phyloP scores from a whole-genome alignment of 2,113 vertebrate genomes.

The Pedetes capensis region DNA sequence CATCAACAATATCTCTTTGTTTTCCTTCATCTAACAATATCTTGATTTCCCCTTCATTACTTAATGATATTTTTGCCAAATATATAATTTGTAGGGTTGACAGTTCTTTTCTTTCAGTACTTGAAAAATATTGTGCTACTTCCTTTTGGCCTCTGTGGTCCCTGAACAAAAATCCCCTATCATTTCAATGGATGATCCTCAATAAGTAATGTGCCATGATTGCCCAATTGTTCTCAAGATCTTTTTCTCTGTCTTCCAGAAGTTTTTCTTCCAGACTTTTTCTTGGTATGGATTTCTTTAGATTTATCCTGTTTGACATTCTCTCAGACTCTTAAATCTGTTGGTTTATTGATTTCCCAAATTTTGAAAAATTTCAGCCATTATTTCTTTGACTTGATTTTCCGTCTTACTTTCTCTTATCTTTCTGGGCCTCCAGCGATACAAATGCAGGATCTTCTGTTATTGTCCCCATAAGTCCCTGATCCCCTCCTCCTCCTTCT shows the following conservation, averaged over 20 bases:
- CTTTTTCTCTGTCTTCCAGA: not conserved
- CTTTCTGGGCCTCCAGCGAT: not conserved
- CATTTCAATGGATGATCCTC: conserved; percentile 25
- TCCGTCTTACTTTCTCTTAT: not conserved
- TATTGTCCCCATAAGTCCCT: not conserved
- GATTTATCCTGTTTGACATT: conserved; percentile 25
- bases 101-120: conserved; percentile 61
- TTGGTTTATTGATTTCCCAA: not conserved
- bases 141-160: conserved; percentile 19
- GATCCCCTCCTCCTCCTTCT: not conserved
- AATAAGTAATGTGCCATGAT: conserved; percentile 7
- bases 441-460: not conserved
- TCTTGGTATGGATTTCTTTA: conserved; percentile 29
- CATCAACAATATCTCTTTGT: conserved; percentile 14
- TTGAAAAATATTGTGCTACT: conserved; percentile 57
- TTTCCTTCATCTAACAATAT: conserved; percentile 52
- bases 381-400: not conserved
- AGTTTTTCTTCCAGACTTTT: too few relatives aligned
- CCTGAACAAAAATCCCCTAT: conserved; percentile 35
- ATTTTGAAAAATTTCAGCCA: not conserved
- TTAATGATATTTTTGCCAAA: conserved; percentile 47
- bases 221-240: not conserved
- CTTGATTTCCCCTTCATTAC: conserved; percentile 48
- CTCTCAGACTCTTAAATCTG: not conserved
- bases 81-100: conserved; percentile 39